These are phyloP conservation scores for Dolichoris vasculosae DNA, from an alignment of 1,140 invertebrate genomes.

Conservation along the genomic window DNA sequence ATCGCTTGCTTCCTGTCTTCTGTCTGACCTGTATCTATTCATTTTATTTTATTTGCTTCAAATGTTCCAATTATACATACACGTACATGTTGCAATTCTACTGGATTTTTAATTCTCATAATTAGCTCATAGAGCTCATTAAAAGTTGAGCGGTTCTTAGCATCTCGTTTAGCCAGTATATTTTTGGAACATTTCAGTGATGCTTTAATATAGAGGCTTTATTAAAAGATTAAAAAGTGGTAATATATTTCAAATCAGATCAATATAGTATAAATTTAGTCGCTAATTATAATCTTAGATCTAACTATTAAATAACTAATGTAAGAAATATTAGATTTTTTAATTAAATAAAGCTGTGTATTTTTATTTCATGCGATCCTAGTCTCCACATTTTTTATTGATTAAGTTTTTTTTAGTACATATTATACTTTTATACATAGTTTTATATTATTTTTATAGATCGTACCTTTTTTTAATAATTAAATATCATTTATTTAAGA, in stretches of 20 bases:
- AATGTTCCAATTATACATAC: not conserved
- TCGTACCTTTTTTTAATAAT: too few relatives aligned
- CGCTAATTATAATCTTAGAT: not conserved
- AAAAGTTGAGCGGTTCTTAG: slow-evolving; percentile 64
- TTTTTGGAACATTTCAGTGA: slow-evolving; percentile 54
- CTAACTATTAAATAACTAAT: not conserved
- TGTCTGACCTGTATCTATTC: not conserved
- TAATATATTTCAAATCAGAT: not conserved
- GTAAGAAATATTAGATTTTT: not conserved
- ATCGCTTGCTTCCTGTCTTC: not conserved
- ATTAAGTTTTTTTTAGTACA: too few relatives aligned
- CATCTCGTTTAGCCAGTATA: slow-evolving; percentile 47
- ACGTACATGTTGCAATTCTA: not conserved
- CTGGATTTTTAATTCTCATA: slow-evolving; percentile 55
- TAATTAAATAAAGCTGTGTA: too few relatives aligned
- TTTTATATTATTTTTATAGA: too few relatives aligned
- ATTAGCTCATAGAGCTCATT: slow-evolving; percentile 69
- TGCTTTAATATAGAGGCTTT: not conserved
- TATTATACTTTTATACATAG: too few relatives aligned
- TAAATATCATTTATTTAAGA: too few relatives aligned
- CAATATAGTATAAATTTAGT: not conserved
- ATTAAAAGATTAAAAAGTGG: not conserved
- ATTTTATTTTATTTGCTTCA: slow-evolving; percentile 19
- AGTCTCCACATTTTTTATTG: too few relatives aligned
- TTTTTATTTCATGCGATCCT: too few relatives aligned